Percentiles rank a stretch among this genome's conserved stretches.
phyloP scores from a whole-genome alignment of 2,113 vertebrate genomes.

The Rhinopithecus roxellana region DNA sequence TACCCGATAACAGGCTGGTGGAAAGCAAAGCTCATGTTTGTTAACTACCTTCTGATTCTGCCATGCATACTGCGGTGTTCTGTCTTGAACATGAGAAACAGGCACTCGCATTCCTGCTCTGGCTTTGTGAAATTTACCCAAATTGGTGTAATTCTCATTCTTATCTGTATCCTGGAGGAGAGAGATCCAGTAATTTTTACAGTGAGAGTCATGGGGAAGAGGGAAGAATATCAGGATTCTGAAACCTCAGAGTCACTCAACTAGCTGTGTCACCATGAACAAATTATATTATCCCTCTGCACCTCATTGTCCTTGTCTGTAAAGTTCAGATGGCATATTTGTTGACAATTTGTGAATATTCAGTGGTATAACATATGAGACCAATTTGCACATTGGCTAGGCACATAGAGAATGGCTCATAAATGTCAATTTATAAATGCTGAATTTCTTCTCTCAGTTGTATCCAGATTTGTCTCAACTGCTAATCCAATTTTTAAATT shows the following conservation, averaged over 20 bases:
- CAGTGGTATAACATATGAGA: background rate
- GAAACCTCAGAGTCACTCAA: background rate
- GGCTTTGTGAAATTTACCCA: background rate
- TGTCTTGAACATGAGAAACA: rapidly evolving
- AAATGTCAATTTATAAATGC: background rate
- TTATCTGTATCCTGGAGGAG: background rate
- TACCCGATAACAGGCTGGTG: rapidly evolving
- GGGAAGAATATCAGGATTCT: background rate
- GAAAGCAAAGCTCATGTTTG: rapidly evolving
- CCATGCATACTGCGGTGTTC: rapidly evolving
- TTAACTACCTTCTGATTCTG: rapidly evolving
- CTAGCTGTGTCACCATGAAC: background rate
- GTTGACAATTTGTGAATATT: background rate
- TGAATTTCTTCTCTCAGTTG: background rate
- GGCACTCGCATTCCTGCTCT: rapidly evolving
- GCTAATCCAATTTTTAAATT: background rate
- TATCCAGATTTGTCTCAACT: background rate
- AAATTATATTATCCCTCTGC: no score
- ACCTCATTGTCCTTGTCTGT: background rate
- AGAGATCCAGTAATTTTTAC: no score
- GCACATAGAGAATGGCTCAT: background rate
- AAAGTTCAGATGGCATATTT: background rate
- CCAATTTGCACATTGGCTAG: background rate
- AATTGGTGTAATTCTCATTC: rapidly evolving
- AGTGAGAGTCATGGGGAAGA: background rate